These are phyloP conservation scores for Noctua fimbriata DNA, from an alignment of 2,888 invertebrate genomes.

Conservation along the genomic window DNA sequence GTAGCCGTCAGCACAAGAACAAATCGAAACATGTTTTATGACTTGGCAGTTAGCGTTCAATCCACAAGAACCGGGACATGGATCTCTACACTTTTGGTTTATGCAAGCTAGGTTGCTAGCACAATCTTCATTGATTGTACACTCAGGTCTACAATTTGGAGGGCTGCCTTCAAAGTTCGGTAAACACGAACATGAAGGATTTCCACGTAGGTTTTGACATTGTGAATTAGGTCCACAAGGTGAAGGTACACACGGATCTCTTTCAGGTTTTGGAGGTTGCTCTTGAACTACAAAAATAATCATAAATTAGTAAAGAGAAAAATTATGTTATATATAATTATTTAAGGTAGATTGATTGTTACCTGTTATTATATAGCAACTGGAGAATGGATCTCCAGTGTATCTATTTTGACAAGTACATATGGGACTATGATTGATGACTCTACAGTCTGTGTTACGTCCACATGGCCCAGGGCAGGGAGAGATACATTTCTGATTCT, in stretches of 20 bases:
- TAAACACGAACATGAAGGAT: constrained; percentile 91
- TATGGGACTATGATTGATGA: constrained; percentile 93
- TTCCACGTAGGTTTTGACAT: constrained; percentile 90
- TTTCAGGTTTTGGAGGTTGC: constrained; percentile 75
- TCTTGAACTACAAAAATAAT: constrained; percentile 73
- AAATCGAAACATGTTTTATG: constrained; percentile 91
- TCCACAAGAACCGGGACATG: constrained; percentile 93
- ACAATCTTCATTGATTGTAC: constrained; percentile 93
- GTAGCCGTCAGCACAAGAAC: constrained; percentile 90
- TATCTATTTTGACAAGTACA: constrained; percentile 91
- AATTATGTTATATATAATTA: background rate
- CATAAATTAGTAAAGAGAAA: constrained; percentile 26
- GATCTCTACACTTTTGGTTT: constrained; percentile 92
- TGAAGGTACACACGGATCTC: constrained; percentile 92
- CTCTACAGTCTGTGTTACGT: constrained; percentile 92
- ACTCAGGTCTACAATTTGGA: constrained; percentile 92
- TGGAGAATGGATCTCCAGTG: constrained; percentile 92
- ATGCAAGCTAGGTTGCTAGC: constrained; percentile 92
- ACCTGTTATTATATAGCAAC: constrained; percentile 90
- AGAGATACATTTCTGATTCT: constrained; percentile 92
- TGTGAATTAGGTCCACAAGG: constrained; percentile 92
- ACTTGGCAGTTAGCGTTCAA: constrained; percentile 90
- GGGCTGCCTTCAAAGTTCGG: constrained; percentile 91
- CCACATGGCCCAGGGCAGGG: constrained; percentile 94
- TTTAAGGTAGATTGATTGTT: constrained; percentile 29